phyloP scores from a whole-genome alignment of 2,888 invertebrate species.

The Cyaniris semiargus region DNA sequence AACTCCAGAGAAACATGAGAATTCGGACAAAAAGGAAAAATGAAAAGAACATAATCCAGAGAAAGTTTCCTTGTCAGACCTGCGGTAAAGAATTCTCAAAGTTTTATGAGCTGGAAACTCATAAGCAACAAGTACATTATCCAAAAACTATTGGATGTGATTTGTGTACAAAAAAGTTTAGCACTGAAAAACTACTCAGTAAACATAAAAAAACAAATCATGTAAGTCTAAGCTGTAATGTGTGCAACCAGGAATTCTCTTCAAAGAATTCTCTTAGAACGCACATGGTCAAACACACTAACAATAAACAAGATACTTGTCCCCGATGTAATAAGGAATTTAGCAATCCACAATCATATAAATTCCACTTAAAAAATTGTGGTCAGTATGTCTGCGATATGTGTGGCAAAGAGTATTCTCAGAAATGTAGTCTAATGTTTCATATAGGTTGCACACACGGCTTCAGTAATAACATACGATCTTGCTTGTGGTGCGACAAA shows the following conservation, averaged over 20 bases:
- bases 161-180: slow-evolving; percentile 61
- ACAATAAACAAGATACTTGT: background rate
- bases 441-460: background rate
- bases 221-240: slow-evolving; percentile 55
- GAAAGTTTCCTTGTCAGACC: slow-evolving; percentile 49
- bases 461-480: background rate
- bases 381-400: background rate
- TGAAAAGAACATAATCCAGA: slow-evolving; percentile 48
- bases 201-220: slow-evolving; percentile 58
- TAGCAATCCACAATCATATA: background rate
- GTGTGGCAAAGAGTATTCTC: background rate
- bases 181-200: slow-evolving; percentile 56
- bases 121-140: slow-evolving; percentile 59
- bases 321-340: background rate
- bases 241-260: slow-evolving; percentile 59
- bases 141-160: slow-evolving; percentile 58
- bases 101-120: slow-evolving; percentile 50
- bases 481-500: background rate
- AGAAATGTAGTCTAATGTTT: background rate
- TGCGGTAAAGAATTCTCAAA: slow-evolving; percentile 59
- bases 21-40: slow-evolving; percentile 48
- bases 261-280: slow-evolving; percentile 55
- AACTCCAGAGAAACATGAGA: slow-evolving; percentile 54
- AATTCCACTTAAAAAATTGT: background rate
- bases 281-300: slow-evolving; percentile 59